A percentile compares a stretch with the other conserved stretches of the same genome.
Evolutionary conservation across 2,797 vertebrate genomes (phyloP).

Genomic region (Paedocypris micromegethes): DNA sequence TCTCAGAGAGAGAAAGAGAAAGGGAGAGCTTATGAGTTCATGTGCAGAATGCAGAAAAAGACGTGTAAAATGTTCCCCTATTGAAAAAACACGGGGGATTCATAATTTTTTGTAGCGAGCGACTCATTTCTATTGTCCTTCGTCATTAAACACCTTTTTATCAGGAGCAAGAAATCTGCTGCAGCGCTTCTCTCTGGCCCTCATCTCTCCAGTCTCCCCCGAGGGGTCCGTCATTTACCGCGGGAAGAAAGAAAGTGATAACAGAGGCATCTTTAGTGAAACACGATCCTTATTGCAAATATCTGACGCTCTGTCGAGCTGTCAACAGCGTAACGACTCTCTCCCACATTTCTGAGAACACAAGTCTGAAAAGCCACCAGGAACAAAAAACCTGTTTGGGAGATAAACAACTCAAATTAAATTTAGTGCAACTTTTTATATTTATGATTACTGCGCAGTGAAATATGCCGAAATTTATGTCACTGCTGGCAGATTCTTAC

Average conservation of each 20-base stretch:
- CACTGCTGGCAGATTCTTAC: too few relatives aligned
- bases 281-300: conserved; percentile 17
- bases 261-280: conserved; percentile 24
- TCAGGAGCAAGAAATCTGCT: conserved; percentile 13
- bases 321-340: conserved; percentile 18
- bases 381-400: not conserved
- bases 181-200: conserved; percentile 22
- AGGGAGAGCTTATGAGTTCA: not conserved
- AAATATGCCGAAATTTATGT: too few relatives aligned
- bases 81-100: conserved; percentile 2
- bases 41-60: conserved; percentile 4
- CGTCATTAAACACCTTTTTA: conserved; percentile 1
- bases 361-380: conserved; percentile 2
- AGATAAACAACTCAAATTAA: too few relatives aligned
- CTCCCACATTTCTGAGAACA: not conserved
- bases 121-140: not conserved
- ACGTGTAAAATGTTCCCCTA: not conserved
- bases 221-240: conserved; percentile 12
- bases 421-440: too few relatives aligned
- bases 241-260: conserved; percentile 24
- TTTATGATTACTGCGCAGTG: too few relatives aligned
- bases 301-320: not conserved
- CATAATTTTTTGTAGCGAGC: not conserved
- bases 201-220: conserved; percentile 9
- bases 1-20: too few relatives aligned